A percentile compares a stretch with the other conserved stretches of the same genome.
Evolutionary conservation across 2,113 vertebrate species (phyloP).

Genomic region (Elachura formosa): DNA sequence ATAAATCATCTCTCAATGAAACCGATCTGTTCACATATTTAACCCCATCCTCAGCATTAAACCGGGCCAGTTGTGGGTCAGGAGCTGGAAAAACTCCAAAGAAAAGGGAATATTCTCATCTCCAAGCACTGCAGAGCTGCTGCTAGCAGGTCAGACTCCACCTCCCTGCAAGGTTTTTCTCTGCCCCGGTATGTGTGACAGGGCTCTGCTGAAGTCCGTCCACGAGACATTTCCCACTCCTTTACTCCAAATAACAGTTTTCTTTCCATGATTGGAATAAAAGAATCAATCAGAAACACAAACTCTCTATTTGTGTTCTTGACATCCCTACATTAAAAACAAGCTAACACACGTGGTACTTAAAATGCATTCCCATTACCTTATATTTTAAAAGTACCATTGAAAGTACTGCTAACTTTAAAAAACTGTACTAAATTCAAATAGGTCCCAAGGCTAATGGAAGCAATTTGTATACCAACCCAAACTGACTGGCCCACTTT

Average conservation of each 20-base stretch:
- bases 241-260: not conserved
- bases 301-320: constrained; percentile 63
- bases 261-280: not conserved
- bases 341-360: constrained; percentile 65
- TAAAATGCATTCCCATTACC: constrained; percentile 78
- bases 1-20: not conserved
- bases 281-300: constrained; percentile 39
- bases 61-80: not conserved
- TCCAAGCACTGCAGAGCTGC: not conserved
- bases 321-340: constrained; percentile 74
- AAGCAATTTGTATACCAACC: constrained; percentile 84
- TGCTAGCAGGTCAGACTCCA: not conserved
- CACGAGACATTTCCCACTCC: not conserved
- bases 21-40: not conserved
- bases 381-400: constrained; percentile 79
- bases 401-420: constrained; percentile 73
- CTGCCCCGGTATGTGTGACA: accelerated
- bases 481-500: constrained; percentile 84
- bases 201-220: not conserved
- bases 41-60: not conserved
- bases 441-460: constrained; percentile 86
- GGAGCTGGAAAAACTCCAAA: not conserved
- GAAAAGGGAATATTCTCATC: not conserved
- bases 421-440: constrained; percentile 81
- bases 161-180: not conserved